Evolutionary conservation across 2,888 invertebrate genomes (phyloP), one percentile per base, ranked within the genome.

Genomic region (Alloplasta piceator): DNA sequence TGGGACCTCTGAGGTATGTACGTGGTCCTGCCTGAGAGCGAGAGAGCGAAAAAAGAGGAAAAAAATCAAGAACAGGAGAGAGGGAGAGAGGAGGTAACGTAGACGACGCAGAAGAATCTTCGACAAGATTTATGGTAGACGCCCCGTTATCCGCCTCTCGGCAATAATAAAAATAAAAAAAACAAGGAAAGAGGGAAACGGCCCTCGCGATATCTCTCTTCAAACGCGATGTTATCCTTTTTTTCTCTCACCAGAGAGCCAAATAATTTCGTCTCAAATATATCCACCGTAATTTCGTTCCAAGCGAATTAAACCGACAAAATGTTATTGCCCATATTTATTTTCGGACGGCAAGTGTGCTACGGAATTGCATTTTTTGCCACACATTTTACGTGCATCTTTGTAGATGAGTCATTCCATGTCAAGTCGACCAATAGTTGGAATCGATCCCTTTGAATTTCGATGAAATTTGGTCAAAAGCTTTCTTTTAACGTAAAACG

Each of bases 91-190:
- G 67, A 67, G 79, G 68, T 64, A 72, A 56, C 76, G 67, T 72
- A 67, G 77, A 80, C 82, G 81, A 76, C 78, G 80, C 76, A 70
- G 81, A 80, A 80, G 70, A 83, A 83, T 83, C 83, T 82, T 75
- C 67, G 12, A 78, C 76, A 78, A 84, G 84, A 84, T 84, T 83
- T 84, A 84, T 82, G 84, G 81, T 78, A 61, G 76, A 84, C 73
- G 80, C 77, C 80, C 80, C 77, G 76, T 72, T 80, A 76, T 72
- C 77, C 83, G 82, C 82, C 83, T 68, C 78, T 73, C 43, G 63
- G 60, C 74, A 26, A 26, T 63, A 63, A 48, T 39, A 61, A 56
- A 78, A 68, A 68, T n/a, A n/a, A n/a, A n/a, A n/a, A n/a, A n/a
- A n/a, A n/a, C n/a, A 73, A 78, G 12, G 14, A 67, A 71, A 38